Evolutionary conservation across 2,113 vertebrate genomes (phyloP).

Genomic region (Parus major): DNA sequence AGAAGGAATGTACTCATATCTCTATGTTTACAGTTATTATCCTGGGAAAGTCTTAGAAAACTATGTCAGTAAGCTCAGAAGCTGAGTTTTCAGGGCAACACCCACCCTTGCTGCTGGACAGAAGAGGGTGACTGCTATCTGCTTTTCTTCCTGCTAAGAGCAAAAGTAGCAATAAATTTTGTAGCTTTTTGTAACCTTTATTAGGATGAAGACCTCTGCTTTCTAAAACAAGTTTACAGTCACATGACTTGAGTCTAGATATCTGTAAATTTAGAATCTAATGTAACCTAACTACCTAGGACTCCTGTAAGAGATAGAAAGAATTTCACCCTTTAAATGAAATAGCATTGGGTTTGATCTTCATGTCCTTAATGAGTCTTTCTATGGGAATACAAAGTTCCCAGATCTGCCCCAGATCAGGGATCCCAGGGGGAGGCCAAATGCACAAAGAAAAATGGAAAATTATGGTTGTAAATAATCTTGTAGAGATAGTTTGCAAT

Average conservation of each 20-base stretch:
- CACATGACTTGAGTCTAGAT: not conserved
- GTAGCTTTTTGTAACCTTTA: not conserved
- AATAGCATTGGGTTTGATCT: not conserved
- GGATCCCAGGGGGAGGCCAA: not conserved
- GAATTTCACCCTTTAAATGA: not conserved
- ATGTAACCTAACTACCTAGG: not conserved
- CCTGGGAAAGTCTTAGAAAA: no score
- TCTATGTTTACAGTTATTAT: no score
- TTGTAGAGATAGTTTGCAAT: not conserved
- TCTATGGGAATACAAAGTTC: rapidly evolving
- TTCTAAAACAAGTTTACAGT: not conserved
- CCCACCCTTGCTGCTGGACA: not conserved
- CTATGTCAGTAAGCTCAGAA: no score
- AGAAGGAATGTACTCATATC: no score
- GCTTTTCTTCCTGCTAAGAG: not conserved
- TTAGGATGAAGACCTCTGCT: rapidly evolving
- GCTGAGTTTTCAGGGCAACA: no score
- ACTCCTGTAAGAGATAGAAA: not conserved
- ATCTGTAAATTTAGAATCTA: not conserved
- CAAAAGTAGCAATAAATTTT: not conserved
- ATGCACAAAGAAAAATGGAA: not conserved
- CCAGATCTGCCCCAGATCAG: not conserved
- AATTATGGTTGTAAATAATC: not conserved
- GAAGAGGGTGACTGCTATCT: not conserved
- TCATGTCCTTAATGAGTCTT: not conserved